phyloP scores from a whole-genome alignment of 2,113 vertebrate genomes.

The Casuarius casuarius region DNA sequence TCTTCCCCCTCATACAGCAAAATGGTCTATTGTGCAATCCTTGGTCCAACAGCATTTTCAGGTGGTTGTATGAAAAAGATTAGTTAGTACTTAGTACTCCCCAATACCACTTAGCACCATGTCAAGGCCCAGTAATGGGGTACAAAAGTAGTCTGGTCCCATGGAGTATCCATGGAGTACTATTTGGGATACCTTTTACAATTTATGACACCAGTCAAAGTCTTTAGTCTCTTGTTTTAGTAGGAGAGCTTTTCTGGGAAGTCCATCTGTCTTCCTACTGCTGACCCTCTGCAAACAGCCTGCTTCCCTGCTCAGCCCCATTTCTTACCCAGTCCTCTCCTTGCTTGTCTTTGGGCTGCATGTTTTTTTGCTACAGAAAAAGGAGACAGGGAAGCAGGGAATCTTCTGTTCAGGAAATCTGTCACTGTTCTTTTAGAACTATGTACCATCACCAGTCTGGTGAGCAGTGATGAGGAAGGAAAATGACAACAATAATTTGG shows the following conservation, averaged over 20 bases:
- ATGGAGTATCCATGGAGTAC: not conserved
- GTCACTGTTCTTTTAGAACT: not conserved
- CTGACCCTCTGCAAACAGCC: not conserved
- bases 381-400: not conserved
- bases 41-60: not conserved
- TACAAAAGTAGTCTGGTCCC: not conserved
- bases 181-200: not conserved
- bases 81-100: not conserved
- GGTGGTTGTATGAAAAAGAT: not conserved
- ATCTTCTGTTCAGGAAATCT: not conserved
- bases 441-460: not conserved
- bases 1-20: not conserved
- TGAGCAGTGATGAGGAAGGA: not conserved
- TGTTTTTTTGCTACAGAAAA: not conserved
- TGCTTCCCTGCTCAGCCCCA: not conserved
- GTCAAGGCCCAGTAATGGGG: not conserved
- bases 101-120: not conserved
- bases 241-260: not conserved
- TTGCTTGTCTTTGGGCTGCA: not conserved
- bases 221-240: not conserved
- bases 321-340: not conserved
- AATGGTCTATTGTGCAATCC: not conserved
- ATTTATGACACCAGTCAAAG: not conserved
- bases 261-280: not conserved
- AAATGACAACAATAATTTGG: not conserved